phyloP scores from a whole-genome alignment of 1,140 invertebrate species.

The Eulimnadia texana region DNA sequence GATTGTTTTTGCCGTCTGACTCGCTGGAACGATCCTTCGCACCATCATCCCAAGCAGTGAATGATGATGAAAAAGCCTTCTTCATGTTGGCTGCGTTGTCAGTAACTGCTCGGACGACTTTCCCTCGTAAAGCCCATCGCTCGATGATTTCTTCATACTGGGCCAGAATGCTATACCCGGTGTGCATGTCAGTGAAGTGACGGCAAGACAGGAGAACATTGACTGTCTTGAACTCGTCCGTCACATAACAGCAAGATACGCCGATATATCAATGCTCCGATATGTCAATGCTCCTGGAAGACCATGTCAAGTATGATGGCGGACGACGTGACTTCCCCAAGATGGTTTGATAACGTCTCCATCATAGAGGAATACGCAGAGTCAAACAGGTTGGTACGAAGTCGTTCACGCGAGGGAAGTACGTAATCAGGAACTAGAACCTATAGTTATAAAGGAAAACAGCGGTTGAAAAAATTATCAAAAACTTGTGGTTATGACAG shows the following conservation, averaged over 20 bases:
- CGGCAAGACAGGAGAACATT: neutral
- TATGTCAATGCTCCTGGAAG: conserved; percentile 4
- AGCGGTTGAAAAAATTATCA: too few relatives aligned
- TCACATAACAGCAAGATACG: conserved; percentile 4
- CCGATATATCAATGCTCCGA: neutral
- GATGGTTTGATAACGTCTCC: neutral
- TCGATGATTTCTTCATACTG: neutral
- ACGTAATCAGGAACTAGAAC: neutral
- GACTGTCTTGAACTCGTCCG: neutral
- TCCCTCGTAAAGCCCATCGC: neutral
- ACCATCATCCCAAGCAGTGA: neutral
- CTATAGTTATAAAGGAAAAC: neutral
- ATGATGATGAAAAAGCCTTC: neutral
- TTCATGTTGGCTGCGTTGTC: conserved; percentile 4
- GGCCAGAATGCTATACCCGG: neutral
- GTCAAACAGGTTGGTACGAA: neutral
- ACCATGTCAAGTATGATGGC: conserved; percentile 4
- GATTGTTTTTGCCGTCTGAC: neutral
- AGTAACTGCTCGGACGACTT: neutral
- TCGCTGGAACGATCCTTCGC: neutral
- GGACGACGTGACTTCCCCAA: neutral
- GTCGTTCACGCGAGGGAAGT: conserved; percentile 1
- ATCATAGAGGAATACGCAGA: neutral
- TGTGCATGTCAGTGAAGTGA: neutral
- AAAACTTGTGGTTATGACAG: too few relatives aligned